Percentiles rank a stretch among this genome's conserved stretches.
phyloP scores from a whole-genome alignment of 2,797 vertebrate species.

The Dryobates pubescens region DNA sequence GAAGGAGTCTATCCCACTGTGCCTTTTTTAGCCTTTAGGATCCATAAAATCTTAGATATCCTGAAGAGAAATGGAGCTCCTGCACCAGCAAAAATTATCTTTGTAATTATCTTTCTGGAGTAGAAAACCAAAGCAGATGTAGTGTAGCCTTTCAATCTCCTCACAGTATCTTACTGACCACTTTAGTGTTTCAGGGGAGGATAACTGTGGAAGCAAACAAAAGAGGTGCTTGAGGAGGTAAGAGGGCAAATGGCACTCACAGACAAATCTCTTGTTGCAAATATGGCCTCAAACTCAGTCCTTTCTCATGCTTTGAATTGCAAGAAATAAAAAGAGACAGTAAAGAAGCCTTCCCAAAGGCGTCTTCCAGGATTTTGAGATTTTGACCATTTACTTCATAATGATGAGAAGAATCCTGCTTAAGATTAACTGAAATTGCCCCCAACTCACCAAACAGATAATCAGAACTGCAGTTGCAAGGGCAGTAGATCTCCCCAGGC shows the following conservation, averaged over 20 bases:
- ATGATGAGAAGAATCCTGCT: background rate
- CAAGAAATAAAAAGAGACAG: constrained; percentile 1
- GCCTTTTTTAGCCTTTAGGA: background rate
- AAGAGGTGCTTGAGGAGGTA: background rate
- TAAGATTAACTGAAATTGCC: background rate
- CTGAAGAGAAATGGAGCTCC: background rate
- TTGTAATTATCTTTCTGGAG: background rate
- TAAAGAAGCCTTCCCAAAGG: background rate
- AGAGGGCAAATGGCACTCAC: background rate
- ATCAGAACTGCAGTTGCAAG: background rate
- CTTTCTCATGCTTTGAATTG: background rate
- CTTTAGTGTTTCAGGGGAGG: background rate
- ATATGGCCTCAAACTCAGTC: background rate
- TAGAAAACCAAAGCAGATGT: background rate
- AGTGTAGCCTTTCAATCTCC: background rate
- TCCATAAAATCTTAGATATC: background rate
- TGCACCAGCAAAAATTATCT: background rate
- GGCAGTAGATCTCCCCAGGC: background rate
- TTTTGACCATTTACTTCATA: background rate
- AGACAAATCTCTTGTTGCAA: background rate
- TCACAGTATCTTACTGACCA: background rate
- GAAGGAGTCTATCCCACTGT: background rate
- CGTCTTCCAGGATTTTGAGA: background rate
- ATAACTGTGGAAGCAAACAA: background rate
- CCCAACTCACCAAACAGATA: background rate